These are phyloP conservation scores for Paedocypris micromegethes DNA, from an alignment of 2,797 vertebrate genomes.

Conservation along the genomic window DNA sequence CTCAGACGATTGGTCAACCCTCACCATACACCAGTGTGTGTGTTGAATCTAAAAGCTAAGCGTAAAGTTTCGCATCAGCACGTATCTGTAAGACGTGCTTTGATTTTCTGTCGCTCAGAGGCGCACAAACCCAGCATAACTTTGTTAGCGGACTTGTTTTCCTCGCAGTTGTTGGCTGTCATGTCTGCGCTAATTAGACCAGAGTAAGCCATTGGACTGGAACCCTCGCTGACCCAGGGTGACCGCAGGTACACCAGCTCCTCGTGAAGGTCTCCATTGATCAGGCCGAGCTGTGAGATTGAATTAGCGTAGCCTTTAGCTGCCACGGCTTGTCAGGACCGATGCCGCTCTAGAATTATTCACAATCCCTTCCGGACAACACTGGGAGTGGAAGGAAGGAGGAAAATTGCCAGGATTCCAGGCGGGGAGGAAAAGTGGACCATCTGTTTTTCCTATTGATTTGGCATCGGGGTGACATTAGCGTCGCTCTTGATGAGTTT, in stretches of 20 bases:
- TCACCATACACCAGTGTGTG: neutral
- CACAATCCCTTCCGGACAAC: constrained; percentile 38
- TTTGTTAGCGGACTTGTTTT: constrained; percentile 8
- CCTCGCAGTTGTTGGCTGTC: constrained; percentile 18
- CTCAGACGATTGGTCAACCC: no score
- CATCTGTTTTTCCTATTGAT: constrained; percentile 32
- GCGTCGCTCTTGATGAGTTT: constrained; percentile 29
- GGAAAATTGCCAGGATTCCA: constrained; percentile 5
- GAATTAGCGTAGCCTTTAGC: constrained; percentile 27
- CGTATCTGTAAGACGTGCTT: neutral
- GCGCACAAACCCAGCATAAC: neutral
- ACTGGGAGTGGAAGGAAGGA: constrained; percentile 11
- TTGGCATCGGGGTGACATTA: constrained; percentile 23
- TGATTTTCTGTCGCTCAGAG: constrained; percentile 6
- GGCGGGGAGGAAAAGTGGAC: constrained; percentile 2
- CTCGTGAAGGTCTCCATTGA: constrained; percentile 33
- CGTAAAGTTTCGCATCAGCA: neutral
- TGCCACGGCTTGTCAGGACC: constrained; percentile 18
- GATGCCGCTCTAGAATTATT: constrained; percentile 46
- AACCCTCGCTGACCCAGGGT: constrained; percentile 16
- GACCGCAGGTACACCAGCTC: constrained; percentile 8
- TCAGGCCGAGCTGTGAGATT: constrained; percentile 44
- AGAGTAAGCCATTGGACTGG: constrained; percentile 11
- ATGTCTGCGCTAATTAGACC: constrained; percentile 37
- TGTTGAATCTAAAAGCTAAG: constrained; percentile 5